phyloP scores from a whole-genome alignment of 2,888 invertebrate species.

The Petrolisthes cinctipes region DNA sequence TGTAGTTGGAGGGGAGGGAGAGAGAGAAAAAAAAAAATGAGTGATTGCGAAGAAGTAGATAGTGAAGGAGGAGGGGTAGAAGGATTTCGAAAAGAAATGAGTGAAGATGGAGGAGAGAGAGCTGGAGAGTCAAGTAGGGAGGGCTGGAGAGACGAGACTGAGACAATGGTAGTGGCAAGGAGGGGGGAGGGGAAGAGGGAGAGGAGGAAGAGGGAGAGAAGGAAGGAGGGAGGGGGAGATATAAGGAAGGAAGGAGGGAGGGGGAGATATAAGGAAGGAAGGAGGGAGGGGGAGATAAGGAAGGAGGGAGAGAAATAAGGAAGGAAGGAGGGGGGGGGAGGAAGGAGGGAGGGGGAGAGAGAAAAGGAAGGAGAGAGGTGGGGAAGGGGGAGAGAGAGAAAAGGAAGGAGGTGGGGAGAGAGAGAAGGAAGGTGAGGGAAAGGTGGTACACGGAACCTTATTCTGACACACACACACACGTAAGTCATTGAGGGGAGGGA shows the following conservation, averaged over 20 bases:
- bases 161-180: background rate
- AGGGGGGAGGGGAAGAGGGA: background rate
- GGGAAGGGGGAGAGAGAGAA: background rate
- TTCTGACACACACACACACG: background rate
- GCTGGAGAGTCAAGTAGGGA: background rate
- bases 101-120: background rate
- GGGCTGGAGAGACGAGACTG: background rate
- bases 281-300: background rate
- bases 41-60: background rate
- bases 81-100: no score
- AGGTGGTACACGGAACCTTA: background rate
- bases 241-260: background rate
- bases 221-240: background rate
- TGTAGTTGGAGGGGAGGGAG: background rate
- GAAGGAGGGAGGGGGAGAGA: background rate
- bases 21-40: background rate
- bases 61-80: background rate
- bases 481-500: background rate
- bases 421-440: background rate
- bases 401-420: background rate
- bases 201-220: background rate
- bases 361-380: background rate
- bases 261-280: background rate
- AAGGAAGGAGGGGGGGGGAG: background rate
- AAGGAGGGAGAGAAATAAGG: background rate